Evolutionary conservation across 2,888 invertebrate genomes (phyloP).

Genomic region (Liodrosophila aerea): DNA sequence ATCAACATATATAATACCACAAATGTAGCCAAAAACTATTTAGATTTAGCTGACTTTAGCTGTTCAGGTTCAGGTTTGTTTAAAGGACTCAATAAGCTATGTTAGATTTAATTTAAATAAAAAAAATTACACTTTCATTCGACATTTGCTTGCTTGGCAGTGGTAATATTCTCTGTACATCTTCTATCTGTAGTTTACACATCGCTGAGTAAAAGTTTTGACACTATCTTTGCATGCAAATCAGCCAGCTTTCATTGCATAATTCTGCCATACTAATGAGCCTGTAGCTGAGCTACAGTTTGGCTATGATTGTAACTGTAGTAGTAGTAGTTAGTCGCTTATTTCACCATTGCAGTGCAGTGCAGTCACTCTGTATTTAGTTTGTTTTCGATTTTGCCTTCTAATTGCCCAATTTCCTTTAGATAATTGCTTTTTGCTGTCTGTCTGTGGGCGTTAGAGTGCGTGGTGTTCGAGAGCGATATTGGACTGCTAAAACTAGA

Average conservation of each 20-base stretch:
- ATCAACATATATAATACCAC: too few species aligned
- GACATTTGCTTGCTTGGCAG: conserved; percentile 1
- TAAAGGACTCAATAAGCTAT: too few species aligned
- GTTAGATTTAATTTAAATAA: too few species aligned
- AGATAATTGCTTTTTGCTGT: conserved; percentile 65
- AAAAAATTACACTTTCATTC: too few species aligned
- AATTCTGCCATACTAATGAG: conserved; percentile 28
- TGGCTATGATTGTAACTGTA: too few species aligned
- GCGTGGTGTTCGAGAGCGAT: neutral
- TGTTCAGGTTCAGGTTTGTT: too few species aligned
- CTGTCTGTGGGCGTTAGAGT: neutral
- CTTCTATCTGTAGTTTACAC: conserved; percentile 68
- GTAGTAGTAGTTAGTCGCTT: neutral
- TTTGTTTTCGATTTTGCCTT: conserved; percentile 57
- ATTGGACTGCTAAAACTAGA: neutral
- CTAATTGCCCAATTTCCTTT: conserved; percentile 73
- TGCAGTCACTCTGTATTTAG: conserved; percentile 20
- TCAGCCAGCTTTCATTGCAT: conserved; percentile 15
- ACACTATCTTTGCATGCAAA: conserved; percentile 38
- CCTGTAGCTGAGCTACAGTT: too few species aligned
- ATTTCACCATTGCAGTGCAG: conserved; percentile 6
- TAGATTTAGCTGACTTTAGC: too few species aligned
- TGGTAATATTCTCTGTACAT: conserved; percentile 43
- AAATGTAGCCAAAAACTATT: too few species aligned
- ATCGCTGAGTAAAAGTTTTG: conserved; percentile 57